Base-by-base conservation (phyloP, 1,140 invertebrate genomes). In the Ips nitidus region DNA sequence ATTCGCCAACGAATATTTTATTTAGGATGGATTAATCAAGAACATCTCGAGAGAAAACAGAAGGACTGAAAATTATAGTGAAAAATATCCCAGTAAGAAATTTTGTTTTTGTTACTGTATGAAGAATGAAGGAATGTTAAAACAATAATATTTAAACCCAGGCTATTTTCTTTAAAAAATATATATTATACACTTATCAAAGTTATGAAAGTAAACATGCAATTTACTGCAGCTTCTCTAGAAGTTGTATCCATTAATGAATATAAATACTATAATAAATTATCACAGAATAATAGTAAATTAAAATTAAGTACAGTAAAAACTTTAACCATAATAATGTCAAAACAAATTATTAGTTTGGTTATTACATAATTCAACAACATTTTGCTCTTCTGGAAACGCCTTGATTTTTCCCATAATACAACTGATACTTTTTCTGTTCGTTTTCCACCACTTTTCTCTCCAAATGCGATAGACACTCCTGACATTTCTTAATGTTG, bases 401-500 rank as follows among this genome's bases (percentile, higher is more conserved):
- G n/a, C 36, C 5, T 7, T 45, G 41, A n/a, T 42, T 42, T 66
- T 61, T 66, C 39, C 69, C 58, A 41, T 70, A 70, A 37, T 70
- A 70, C 37, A 41, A 4, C 45, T 65, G 61, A 57, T 70, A 70
- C 39, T 70, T 70, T 41, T 66, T 70, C 42, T 65, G 50, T 45
- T 70, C 69, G 41, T 70, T 70, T 45, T 70, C 63, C 8, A 43
- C 52, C 4, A 70, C 69, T 61, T 70, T 70, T 40, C 52, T 58
- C 57, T 70, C 69, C 53, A 70, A 52, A 59, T 56, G 62, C 8
- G 42, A n/a, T 7, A 70, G 47, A 45, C 69, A 70, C 50, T 59
- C 56, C 41, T 70, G 69, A 5, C 62, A 41, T 61, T 61, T 70
- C 53, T 70, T 70, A 43, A 70, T 70, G 62, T 66, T 70, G 6